Percentiles rank a stretch among this genome's conserved stretches.
Conservation (phyloP, 2,113 vertebrate genomes). For the Nothoprocta perdicaria region DNA sequence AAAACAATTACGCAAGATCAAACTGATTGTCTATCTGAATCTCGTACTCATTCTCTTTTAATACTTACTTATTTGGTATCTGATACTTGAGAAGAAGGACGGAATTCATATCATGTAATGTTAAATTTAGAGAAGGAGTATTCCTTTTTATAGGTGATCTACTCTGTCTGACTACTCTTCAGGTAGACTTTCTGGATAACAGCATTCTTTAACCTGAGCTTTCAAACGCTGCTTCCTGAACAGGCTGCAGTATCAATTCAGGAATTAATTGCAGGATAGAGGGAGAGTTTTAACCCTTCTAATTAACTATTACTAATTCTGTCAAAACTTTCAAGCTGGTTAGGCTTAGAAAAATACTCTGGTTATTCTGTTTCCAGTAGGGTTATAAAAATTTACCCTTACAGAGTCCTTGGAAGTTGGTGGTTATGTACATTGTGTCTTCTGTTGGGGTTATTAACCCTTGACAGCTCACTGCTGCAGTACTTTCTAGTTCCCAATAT, state of each 20-base stretch:
- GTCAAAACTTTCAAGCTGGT: not conserved
- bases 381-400: conserved; percentile 18
- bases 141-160: not conserved
- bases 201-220: not conserved
- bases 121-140: not conserved
- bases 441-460: conserved; percentile 66
- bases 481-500: conserved; percentile 47
- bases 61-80: not conserved
- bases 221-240: not conserved
- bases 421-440: conserved; percentile 7
- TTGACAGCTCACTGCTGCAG: conserved; percentile 35
- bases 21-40: not conserved
- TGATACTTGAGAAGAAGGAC: not conserved
- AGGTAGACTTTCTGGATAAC: not conserved
- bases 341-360: not conserved
- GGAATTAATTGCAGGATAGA: not conserved
- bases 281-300: not conserved
- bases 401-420: conserved; percentile 59
- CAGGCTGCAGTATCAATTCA: not conserved
- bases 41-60: not conserved
- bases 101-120: not conserved
- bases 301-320: not conserved
- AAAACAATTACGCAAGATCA: not conserved
- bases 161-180: not conserved
- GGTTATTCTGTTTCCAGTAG: not conserved